Evolutionary conservation across 2,113 vertebrate species (phyloP).

Genomic region (Ctenomys sociabilis): DNA sequence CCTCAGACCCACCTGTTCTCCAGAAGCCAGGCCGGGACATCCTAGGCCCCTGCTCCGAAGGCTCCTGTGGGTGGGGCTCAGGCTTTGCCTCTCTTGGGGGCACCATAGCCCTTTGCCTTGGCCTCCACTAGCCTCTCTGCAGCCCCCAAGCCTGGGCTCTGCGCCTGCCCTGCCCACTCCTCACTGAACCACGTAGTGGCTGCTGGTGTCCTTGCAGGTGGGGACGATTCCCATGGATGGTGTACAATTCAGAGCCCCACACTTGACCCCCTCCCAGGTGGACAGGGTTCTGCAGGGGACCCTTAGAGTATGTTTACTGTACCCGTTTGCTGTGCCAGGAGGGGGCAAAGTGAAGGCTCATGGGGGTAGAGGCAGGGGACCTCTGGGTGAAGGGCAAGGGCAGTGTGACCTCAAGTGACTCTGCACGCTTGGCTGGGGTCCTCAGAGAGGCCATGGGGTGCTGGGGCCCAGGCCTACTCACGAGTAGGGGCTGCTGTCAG

Average conservation of each 20-base stretch:
- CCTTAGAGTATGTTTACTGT: background rate
- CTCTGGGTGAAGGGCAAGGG: background rate
- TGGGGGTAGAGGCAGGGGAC: background rate
- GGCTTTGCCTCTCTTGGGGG: background rate
- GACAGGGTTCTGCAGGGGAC: background rate
- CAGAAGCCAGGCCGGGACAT: background rate
- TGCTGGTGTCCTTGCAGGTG: background rate
- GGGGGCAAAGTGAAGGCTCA: background rate
- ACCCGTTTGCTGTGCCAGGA: background rate
- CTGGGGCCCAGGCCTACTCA: constrained; percentile 84
- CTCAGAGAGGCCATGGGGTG: background rate
- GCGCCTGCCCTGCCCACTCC: background rate
- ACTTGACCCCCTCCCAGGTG: background rate
- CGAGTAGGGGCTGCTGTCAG: constrained; percentile 94
- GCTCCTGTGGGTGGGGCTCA: background rate
- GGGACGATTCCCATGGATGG: background rate
- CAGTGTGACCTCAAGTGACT: background rate
- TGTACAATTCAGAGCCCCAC: background rate
- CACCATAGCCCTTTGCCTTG: background rate
- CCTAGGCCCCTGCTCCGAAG: background rate
- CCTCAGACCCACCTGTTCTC: constrained; percentile 24
- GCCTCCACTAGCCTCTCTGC: too few relatives aligned
- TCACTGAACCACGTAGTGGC: background rate
- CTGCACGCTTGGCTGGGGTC: background rate
- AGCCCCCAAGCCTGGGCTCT: background rate